Evolutionary conservation across 2,113 vertebrate species (phyloP), one percentile per base, ranked within the genome.

Genomic region (Gobio gobio): DNA sequence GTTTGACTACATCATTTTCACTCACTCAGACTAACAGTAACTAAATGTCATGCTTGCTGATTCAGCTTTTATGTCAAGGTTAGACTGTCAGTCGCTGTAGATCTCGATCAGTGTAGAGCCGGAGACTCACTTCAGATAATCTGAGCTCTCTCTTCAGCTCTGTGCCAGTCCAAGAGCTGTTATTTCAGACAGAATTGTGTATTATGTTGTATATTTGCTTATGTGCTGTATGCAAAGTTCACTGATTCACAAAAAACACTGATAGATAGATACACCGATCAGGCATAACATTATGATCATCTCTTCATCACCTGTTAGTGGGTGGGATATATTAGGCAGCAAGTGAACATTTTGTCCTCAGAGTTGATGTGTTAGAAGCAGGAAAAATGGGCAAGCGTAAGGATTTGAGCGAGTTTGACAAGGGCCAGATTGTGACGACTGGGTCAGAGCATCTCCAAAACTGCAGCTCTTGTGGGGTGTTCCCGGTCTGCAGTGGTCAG

Each of bases 1-100:
- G 33, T 86, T 85, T 86, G 86, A 83, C 78, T 88, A 80, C 16
- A 76, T 86, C 33, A 81, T 51, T 86, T 79, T n/a, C 16, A 88
- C 74, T 83, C 63, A 49, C 54, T 61, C 76, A 61, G 45, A 79
- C 40, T 79, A 80, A 80, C 58, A 40, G 54, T 59, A n/a, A 33
- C 74, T 56, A 18, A 40, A 40, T 59, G 76, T 8, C 29, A 78
- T 78, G 76, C 26, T 78, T 78, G 29, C 51, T 12, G 75, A 56
- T 36, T 78, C 29, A 40, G 54, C 54, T 78, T 20, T 59, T 7
- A 16, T 36, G 70, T 24, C 4, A 73, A 73, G 43, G 43, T 40
- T 14, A 58, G 54, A 40, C 54, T 78, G 72, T 75, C 22, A 73
- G 47, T 24, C 40, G 22, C 22, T 77, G 51, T 58, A 13, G 66